phyloP scores from a whole-genome alignment of 2,113 vertebrate species.

The Zosterops hypoxanthus region DNA sequence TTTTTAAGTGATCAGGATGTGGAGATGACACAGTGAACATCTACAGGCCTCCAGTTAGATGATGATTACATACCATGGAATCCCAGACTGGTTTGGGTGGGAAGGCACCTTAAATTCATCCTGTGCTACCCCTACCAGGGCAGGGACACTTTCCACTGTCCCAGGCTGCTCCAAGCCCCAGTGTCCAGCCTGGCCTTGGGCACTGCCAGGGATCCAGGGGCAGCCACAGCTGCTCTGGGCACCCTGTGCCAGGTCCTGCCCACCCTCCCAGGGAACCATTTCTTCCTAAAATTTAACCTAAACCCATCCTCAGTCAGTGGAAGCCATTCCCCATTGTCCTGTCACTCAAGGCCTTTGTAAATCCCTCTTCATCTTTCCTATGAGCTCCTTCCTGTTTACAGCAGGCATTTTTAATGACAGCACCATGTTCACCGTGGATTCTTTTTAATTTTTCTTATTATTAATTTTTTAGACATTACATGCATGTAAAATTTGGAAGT shows the following conservation, averaged over 20 bases:
- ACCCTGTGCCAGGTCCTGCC: background rate
- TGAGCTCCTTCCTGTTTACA: background rate
- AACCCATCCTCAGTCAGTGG: background rate
- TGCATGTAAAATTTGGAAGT: background rate
- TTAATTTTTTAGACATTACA: background rate
- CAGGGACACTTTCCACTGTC: background rate
- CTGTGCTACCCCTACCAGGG: fast-evolving
- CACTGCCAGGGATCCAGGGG: background rate
- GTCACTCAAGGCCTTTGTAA: background rate
- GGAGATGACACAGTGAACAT: background rate
- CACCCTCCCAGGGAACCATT: fast-evolving
- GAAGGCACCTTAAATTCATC: background rate
- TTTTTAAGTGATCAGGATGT: background rate
- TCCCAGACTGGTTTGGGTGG: too few relatives aligned
- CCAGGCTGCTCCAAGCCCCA: background rate
- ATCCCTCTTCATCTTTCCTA: background rate
- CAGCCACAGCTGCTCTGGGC: background rate
- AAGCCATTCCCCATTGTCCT: background rate
- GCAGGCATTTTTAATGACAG: background rate
- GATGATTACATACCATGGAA: background rate
- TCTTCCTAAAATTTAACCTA: background rate
- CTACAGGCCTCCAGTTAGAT: background rate
- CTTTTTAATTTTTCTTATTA: background rate
- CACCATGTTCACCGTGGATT: background rate
- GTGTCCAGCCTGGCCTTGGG: background rate